A percentile compares a stretch with the other conserved stretches of the same genome.
phyloP scores from a whole-genome alignment of 2,113 vertebrate species.

The Hoplias malabaricus region DNA sequence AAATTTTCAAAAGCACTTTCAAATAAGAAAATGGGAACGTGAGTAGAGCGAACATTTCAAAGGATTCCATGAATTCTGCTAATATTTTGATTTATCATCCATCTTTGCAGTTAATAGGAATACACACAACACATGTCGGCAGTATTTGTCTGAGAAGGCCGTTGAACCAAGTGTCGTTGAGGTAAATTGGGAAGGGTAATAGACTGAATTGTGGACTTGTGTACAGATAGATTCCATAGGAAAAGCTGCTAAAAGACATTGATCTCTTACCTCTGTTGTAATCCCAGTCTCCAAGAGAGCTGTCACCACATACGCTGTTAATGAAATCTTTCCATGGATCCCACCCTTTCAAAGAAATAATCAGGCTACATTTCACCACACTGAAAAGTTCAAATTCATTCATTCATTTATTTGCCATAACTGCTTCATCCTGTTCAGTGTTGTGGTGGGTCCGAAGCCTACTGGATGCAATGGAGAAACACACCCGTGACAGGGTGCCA shows the following conservation, averaged over 20 bases:
- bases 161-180: conserved; percentile 6
- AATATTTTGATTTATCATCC: conserved; percentile 65
- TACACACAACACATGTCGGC: conserved; percentile 40
- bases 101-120: conserved; percentile 64
- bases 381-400: too few species aligned
- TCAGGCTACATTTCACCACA: neutral
- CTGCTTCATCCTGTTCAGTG: too few species aligned
- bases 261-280: conserved; percentile 79
- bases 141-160: neutral
- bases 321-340: conserved; percentile 86
- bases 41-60: conserved; percentile 46
- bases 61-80: conserved; percentile 51
- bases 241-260: neutral
- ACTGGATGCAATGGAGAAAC: too few species aligned
- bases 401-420: too few species aligned
- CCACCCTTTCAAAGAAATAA: conserved; percentile 77
- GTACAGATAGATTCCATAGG: neutral
- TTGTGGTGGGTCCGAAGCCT: too few species aligned
- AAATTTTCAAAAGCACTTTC: conserved; percentile 6
- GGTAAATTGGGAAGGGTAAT: neutral
- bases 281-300: conserved; percentile 89
- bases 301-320: conserved; percentile 88
- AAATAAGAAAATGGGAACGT: conserved; percentile 42
- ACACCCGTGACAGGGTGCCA: too few species aligned
- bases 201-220: neutral